These are phyloP conservation scores for Pediacus dermestoides DNA, from an alignment of 2,888 invertebrate species.

Conservation along the genomic window DNA sequence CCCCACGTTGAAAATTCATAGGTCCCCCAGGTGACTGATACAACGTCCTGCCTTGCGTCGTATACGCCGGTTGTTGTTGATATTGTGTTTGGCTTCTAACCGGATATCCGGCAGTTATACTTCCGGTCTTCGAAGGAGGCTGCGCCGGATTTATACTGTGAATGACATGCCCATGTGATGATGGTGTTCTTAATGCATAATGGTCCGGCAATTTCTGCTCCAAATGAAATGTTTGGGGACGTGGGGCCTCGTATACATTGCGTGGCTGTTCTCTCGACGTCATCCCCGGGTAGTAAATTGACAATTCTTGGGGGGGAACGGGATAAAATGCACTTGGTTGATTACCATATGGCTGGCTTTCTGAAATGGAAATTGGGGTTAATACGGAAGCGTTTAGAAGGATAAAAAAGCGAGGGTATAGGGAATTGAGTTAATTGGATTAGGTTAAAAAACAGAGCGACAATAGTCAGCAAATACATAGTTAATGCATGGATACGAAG, in stretches of 20 bases:
- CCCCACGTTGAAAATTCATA: constrained; percentile 33
- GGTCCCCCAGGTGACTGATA: constrained; percentile 44
- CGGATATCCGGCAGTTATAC: constrained; percentile 82
- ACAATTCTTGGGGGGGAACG: constrained; percentile 49
- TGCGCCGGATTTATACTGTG: constrained; percentile 57
- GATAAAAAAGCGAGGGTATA: too few species aligned
- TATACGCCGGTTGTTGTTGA: constrained; percentile 42
- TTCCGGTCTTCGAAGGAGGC: constrained; percentile 50
- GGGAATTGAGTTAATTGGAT: too few species aligned
- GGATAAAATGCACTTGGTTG: constrained; percentile 54
- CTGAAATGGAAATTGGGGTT: constrained; percentile 49
- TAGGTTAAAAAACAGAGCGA: too few species aligned
- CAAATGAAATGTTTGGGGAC: constrained; percentile 43
- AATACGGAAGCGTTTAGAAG: too few species aligned
- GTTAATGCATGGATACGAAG: too few species aligned
- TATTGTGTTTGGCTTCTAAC: constrained; percentile 62
- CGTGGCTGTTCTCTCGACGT: constrained; percentile 41
- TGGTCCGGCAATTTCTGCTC: constrained; percentile 47
- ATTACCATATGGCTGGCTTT: constrained; percentile 53
- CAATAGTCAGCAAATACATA: too few species aligned
- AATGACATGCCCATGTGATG: constrained; percentile 53
- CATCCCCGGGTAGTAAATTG: constrained; percentile 44
- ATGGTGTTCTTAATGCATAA: constrained; percentile 49
- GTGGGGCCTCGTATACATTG: constrained; percentile 43
- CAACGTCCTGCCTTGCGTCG: constrained; percentile 44